Evolutionary conservation across 2,888 invertebrate genomes (phyloP).

Genomic region (Schrankia costaestrigalis): DNA sequence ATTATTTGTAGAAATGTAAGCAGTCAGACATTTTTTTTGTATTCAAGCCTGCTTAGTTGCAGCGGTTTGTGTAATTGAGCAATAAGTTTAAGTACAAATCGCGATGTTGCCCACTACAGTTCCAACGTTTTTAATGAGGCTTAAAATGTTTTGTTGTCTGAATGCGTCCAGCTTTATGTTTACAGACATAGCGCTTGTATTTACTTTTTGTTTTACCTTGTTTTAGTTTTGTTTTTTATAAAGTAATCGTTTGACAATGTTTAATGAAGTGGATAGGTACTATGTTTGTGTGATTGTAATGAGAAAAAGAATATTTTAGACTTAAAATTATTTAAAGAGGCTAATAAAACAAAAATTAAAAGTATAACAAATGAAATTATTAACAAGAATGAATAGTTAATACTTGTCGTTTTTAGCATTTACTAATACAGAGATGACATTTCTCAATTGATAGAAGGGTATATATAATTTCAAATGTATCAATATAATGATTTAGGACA

Average conservation of each 20-base stretch:
- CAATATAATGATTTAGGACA: too few species aligned
- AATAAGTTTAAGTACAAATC: slow-evolving; percentile 9
- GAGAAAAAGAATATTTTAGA: neutral
- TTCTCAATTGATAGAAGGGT: too few species aligned
- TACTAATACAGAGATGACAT: too few species aligned
- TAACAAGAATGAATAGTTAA: too few species aligned
- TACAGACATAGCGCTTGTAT: slow-evolving; percentile 1
- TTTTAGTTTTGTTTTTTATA: neutral
- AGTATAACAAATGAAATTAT: too few species aligned
- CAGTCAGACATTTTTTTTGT: too few species aligned
- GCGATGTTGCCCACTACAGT: slow-evolving; percentile 1
- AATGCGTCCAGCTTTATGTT: neutral
- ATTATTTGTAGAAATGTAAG: too few species aligned
- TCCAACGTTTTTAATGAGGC: slow-evolving; percentile 5
- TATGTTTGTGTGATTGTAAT: too few species aligned
- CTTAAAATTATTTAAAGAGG: too few species aligned
- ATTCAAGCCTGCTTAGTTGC: slow-evolving; percentile 6
- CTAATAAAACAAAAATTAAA: neutral
- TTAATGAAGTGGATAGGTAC: neutral
- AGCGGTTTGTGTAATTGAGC: slow-evolving; percentile 8
- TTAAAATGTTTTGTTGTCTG: slow-evolving; percentile 7
- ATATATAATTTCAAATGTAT: too few species aligned
- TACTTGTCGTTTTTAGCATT: too few species aligned
- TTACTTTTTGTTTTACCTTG: neutral
- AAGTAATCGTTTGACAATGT: neutral